Conservation (phyloP, 2,113 vertebrate genomes). For the Calyptommatus sinebrachiatus region DNA sequence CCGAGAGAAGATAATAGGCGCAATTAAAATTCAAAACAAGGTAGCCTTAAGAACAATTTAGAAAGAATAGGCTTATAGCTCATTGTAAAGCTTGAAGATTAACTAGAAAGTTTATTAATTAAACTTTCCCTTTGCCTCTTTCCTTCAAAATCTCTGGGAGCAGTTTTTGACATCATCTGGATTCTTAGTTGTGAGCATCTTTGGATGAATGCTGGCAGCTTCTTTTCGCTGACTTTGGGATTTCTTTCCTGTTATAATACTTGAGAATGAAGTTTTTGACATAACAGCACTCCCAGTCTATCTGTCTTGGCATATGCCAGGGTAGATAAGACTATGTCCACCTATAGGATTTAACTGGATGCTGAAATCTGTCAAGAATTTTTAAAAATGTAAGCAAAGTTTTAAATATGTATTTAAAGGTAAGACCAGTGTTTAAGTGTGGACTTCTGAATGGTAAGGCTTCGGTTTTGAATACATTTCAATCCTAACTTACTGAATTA, state of each 20-base stretch:
- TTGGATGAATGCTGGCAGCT: slow-evolving; percentile 31
- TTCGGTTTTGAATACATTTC: fast-evolving
- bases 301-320: slow-evolving; percentile 65
- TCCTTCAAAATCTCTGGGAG: background rate
- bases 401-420: background rate
- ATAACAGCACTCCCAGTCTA: slow-evolving; percentile 34
- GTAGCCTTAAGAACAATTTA: too few species aligned
- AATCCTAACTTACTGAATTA: background rate
- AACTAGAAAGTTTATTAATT: too few species aligned
- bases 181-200: slow-evolving; percentile 11
- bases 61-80: too few species aligned
- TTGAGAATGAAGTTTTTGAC: slow-evolving; percentile 48
- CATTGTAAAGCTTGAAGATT: too few species aligned
- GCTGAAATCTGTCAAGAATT: slow-evolving; percentile 31
- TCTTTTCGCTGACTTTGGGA: slow-evolving; percentile 44
- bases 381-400: slow-evolving; percentile 27
- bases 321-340: slow-evolving; percentile 47
- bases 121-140: too few species aligned
- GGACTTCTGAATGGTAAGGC: background rate
- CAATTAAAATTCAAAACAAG: too few species aligned
- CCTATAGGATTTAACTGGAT: slow-evolving; percentile 26
- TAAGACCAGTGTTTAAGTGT: background rate
- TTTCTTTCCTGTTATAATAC: slow-evolving; percentile 53
- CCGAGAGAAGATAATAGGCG: too few species aligned
- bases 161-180: background rate